Evolutionary conservation across 1,140 invertebrate genomes (phyloP), one percentile per base, ranked within the genome.

Genomic region (Drosophila prosaltans): DNA sequence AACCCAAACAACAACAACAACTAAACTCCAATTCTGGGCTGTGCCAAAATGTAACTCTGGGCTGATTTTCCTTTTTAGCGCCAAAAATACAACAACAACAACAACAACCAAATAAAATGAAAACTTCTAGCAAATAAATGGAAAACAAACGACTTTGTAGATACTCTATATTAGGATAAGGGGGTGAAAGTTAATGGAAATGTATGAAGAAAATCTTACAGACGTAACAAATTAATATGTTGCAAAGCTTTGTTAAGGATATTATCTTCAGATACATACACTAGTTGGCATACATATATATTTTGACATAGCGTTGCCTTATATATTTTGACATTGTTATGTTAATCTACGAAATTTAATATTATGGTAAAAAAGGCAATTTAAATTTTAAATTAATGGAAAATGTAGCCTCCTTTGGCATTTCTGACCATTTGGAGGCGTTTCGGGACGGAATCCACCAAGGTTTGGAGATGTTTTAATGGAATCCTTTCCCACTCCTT

Each of bases 11-110:
- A 64, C 64, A 69, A 66, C 65, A 65, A 11, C 73, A 79, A 26
- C 59, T 65, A 71, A 59, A 24, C 70, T 69, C 54, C 26, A 69
- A 77, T 77, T 79, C 75, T 85, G 74, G 70, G 58, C 60, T 62
- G 65, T 66, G 65, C 71, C 39, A 75, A 75, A 75, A 67, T 40
- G 63, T 48, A 68, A 70, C 76, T 66, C 8, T 69, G 64, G 71
- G 64, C 83, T 69, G 83, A 80, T 88, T 88, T 88, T 83, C 83
- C 83, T 72, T 80, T 88, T 88, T 74, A 77, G 73, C 83, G 82
- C 75, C 83, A 78, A 80, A 83, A 84, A 67, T 64, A 48, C 32
- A 11, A 8, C 0, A 5, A 16, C 40, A 5, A 16, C 40, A 16
- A 16, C 16, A 16, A 16, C 16, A 16, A 16, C 16, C 16, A 24